A percentile compares a stretch with the other conserved stretches of the same genome.
phyloP scores from a whole-genome alignment of 2,113 vertebrate genomes.

The Malurus melanocephalus region DNA sequence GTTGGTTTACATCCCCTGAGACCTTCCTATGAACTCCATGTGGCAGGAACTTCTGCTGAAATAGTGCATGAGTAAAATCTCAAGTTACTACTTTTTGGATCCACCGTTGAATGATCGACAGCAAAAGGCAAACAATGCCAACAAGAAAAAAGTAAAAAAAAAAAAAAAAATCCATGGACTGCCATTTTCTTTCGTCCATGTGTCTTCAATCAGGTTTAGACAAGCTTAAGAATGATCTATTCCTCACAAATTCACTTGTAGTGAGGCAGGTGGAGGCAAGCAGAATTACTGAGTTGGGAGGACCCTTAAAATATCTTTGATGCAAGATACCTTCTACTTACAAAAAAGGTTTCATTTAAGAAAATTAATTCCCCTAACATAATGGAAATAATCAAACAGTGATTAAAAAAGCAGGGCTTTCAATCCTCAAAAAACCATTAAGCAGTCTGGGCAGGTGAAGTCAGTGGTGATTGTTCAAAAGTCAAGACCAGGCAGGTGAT shows the following conservation, averaged over 20 bases:
- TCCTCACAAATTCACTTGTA: background rate
- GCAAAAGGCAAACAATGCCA: background rate
- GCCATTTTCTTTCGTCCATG: constrained; percentile 17
- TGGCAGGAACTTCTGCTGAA: constrained; percentile 13
- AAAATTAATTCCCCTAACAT: background rate
- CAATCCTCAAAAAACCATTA: background rate
- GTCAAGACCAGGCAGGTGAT: background rate
- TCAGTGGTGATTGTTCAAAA: background rate
- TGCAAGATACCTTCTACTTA: background rate
- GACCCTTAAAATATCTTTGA: background rate
- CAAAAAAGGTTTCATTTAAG: background rate
- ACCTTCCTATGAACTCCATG: background rate
- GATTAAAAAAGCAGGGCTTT: background rate
- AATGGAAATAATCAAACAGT: background rate
- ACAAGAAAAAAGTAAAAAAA: background rate
- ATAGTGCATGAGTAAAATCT: constrained; percentile 4
- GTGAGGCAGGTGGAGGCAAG: background rate
- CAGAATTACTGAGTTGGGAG: background rate
- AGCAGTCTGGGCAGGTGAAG: background rate
- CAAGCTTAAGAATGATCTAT: background rate
- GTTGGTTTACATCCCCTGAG: background rate
- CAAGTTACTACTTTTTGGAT: constrained; percentile 23
- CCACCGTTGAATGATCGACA: background rate
- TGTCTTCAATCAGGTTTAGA: constrained; percentile 2
- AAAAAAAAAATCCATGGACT: background rate